Percentiles rank a stretch among this genome's conserved stretches.
Conservation (phyloP, 2,113 vertebrate genomes). For the Coreoperca whiteheadi region DNA sequence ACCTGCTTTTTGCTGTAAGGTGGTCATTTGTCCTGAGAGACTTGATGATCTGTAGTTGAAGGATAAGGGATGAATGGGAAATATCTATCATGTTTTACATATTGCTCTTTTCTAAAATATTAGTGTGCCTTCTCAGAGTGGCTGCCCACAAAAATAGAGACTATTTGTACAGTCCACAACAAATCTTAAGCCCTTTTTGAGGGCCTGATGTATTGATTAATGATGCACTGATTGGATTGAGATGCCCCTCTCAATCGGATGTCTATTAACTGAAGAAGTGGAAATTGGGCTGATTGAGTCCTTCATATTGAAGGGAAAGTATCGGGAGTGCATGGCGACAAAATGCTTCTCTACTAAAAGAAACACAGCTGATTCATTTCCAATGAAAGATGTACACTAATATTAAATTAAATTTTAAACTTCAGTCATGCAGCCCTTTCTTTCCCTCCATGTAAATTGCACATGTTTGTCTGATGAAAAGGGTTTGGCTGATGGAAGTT, state of each 20-base stretch:
- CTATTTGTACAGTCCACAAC: constrained; percentile 14
- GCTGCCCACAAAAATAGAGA: constrained; percentile 49
- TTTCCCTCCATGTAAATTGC: constrained; percentile 55
- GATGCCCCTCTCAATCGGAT: constrained; percentile 50
- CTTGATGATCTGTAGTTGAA: constrained; percentile 16
- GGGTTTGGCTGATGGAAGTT: constrained; percentile 24
- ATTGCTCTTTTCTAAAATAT: constrained; percentile 40
- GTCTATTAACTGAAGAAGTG: constrained; percentile 29
- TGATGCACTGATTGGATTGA: constrained; percentile 63
- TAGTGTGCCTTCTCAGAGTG: constrained; percentile 64
- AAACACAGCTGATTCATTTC: constrained; percentile 51
- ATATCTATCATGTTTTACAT: constrained; percentile 6
- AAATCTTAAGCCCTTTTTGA: constrained; percentile 8
- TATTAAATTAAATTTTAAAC: neutral
- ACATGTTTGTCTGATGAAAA: constrained; percentile 50
- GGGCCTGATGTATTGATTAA: constrained; percentile 9
- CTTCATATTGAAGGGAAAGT: constrained; percentile 84
- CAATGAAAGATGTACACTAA: constrained; percentile 60
- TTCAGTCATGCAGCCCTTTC: constrained; percentile 48
- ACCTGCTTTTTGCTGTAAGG: constrained; percentile 35
- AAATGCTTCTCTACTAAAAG: constrained; percentile 26
- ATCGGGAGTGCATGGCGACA: constrained; percentile 22
- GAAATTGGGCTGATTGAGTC: constrained; percentile 48
- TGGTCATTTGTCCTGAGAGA: constrained; percentile 10
- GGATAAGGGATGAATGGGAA: neutral